phyloP scores from a whole-genome alignment of 2,888 invertebrate genomes.

The Labia minor region DNA sequence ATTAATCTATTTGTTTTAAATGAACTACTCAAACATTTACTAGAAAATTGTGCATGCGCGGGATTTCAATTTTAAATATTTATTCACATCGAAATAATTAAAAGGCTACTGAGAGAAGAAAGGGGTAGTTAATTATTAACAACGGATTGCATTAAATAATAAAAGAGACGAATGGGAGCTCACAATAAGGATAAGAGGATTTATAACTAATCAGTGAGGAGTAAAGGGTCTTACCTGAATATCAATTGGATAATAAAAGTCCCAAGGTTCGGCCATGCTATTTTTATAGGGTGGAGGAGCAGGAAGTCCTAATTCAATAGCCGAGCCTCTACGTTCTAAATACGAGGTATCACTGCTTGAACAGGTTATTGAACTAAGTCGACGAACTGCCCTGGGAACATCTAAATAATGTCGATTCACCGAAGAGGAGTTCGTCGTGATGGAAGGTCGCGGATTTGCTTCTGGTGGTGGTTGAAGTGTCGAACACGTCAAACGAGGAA shows the following conservation, averaged over 20 bases:
- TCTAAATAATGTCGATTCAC: constrained; percentile 15
- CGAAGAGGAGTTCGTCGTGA: constrained; percentile 3
- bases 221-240: constrained; percentile 38
- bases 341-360: constrained; percentile 77
- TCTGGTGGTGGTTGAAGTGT: constrained; percentile 34
- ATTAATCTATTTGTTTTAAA: too few relatives aligned
- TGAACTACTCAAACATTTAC: too few relatives aligned
- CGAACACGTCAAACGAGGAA: constrained; percentile 36
- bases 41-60: too few relatives aligned
- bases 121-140: too few relatives aligned
- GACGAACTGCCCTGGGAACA: constrained; percentile 34
- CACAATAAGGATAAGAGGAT: too few relatives aligned
- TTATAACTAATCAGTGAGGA: too few relatives aligned
- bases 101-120: too few relatives aligned
- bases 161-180: too few relatives aligned
- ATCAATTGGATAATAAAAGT: constrained; percentile 49
- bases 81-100: too few relatives aligned
- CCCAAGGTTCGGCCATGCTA: constrained; percentile 36
- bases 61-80: too few relatives aligned
- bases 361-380: constrained; percentile 72
- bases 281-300: constrained; percentile 40
- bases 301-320: constrained; percentile 61
- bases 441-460: constrained; percentile 35
- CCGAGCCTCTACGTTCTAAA: constrained; percentile 68
- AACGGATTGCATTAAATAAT: too few relatives aligned